Evolutionary conservation across 2,888 invertebrate species (phyloP), one percentile per base, ranked within the genome.

Genomic region (Acanthococcus lagerstroemiae): DNA sequence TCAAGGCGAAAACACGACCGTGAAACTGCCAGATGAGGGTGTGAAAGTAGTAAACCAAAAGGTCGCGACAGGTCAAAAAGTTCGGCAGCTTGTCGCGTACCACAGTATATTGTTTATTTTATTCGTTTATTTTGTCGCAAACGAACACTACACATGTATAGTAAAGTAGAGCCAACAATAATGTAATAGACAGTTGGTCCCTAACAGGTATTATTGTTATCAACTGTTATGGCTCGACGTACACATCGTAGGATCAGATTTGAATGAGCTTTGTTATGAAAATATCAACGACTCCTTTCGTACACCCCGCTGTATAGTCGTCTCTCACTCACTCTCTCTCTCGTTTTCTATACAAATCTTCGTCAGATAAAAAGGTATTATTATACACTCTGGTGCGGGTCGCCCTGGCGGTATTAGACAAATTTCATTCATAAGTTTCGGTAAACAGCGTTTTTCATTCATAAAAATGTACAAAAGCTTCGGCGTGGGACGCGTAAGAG

Each of bases 191-290:
- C 52, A 61, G 44, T 52, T 22, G 52, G 30, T 37, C 30, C 27
- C 50, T 61, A 61, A 61, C 61, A 61, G 61, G 61, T 61, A 61
- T 61, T 52, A 61, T 61, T 61, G 61, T 61, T 61, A 61, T 61
- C 52, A 61, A 24, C 30, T 15, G 48, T 58, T 58, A 52, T 61
- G 37, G 37, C 22, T 15, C 37, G 24, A 9, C 26, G 25, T 26
- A 25, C 17, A 50, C 48, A 61, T 25, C 30, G 50, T 48, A 52
- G 61, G 61, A 61, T 61, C 61, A 61, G 61, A 61, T 61, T 61
- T 61, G 61, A 61, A 61, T 61, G 61, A 61, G 61, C 61, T 61
- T 61, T 61, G 61, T 61, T 61, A 61, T 61, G 61, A 61, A 61
- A 61, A 61, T 61, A 61, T 61, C 61, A 61, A 50, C 61, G 61